A percentile compares a stretch with the other conserved stretches of the same genome.
Conservation (phyloP, 2,888 invertebrate genomes). For the Tenodera sinensis region DNA sequence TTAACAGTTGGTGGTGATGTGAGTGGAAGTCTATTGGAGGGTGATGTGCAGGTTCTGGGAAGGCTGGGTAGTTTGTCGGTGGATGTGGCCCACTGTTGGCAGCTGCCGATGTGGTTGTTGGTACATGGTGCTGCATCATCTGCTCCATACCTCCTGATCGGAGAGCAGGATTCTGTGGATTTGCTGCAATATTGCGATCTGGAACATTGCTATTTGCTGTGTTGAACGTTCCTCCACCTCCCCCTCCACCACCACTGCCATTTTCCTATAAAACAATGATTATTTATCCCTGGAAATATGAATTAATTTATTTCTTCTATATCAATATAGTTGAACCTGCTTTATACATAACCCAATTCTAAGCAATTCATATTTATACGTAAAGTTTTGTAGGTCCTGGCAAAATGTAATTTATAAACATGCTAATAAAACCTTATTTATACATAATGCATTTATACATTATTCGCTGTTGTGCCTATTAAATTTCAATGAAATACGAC, state of each 20-base stretch:
- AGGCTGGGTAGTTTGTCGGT: constrained; percentile 2
- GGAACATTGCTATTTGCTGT: not conserved
- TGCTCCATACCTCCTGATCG: constrained; percentile 6
- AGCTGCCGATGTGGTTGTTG: not conserved
- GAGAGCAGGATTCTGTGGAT: constrained; percentile 9
- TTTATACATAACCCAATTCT: no score
- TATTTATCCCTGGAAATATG: no score
- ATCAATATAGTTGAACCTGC: no score
- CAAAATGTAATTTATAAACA: no score
- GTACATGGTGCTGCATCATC: constrained; percentile 21
- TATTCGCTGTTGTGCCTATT: no score
- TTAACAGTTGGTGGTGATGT: constrained; percentile 22
- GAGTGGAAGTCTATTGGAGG: constrained; percentile 15
- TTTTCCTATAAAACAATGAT: not conserved
- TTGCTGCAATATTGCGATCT: not conserved
- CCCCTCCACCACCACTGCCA: not conserved
- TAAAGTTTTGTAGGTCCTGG: no score
- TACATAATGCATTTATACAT: no score
- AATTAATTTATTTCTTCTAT: no score
- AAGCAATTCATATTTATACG: no score
- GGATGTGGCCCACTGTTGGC: constrained; percentile 1
- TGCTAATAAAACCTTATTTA: no score
- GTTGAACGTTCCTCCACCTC: not conserved
- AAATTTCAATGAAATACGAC: no score
- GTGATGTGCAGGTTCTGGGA: constrained; percentile 14